A percentile compares a stretch with the other conserved stretches of the same genome.
Conservation (phyloP, 2,113 vertebrate genomes). For the Rhabdornis inornatus region DNA sequence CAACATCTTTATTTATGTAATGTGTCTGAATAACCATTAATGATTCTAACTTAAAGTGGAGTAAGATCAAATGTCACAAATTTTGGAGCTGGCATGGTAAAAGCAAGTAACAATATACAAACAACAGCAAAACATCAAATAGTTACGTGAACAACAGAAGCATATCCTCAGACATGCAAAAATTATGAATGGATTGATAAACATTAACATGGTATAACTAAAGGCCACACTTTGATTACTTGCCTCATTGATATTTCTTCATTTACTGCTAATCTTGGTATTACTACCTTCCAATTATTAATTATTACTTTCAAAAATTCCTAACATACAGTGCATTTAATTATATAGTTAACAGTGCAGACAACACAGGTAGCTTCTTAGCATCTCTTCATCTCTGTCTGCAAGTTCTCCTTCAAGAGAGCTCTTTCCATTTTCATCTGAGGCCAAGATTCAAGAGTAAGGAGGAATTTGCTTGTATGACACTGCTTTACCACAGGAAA, state of each 20-base stretch:
- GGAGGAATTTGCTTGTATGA: not conserved
- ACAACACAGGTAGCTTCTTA: not conserved
- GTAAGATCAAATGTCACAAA: not conserved
- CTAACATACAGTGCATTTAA: not conserved
- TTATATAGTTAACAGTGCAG: not conserved
- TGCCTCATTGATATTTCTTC: not conserved
- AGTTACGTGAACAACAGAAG: not conserved
- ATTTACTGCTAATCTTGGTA: not conserved
- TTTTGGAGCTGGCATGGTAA: not conserved
- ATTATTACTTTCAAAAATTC: not conserved
- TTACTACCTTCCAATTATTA: not conserved
- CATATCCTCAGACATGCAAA: not conserved
- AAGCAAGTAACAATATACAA: not conserved
- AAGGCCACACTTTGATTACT: not conserved
- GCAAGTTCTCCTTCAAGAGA: not conserved
- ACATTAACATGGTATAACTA: not conserved
- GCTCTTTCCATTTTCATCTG: not conserved
- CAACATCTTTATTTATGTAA: not conserved
- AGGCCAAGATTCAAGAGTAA: not conserved
- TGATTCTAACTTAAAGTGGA: not conserved
- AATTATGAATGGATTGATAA: not conserved
- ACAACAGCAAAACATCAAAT: not conserved
- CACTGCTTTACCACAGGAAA: not conserved
- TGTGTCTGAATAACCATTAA: not conserved
- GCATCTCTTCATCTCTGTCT: not conserved